Evolutionary conservation across 2,797 vertebrate genomes (phyloP), one percentile per base, ranked within the genome.

Genomic region (Echeneis naucrates): DNA sequence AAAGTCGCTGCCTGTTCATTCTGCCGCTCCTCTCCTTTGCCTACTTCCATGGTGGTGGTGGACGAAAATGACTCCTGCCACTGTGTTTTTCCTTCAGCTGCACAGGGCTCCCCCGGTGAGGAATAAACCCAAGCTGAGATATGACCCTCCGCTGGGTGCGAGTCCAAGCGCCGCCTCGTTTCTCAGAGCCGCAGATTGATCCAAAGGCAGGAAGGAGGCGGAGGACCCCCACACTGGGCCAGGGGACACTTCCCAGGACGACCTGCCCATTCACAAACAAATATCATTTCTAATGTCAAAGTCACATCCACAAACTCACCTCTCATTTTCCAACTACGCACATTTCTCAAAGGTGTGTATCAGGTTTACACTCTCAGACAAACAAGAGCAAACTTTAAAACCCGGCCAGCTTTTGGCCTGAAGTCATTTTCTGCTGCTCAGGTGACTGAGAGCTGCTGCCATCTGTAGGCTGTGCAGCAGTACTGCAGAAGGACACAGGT

Each of bases 121-220:
- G 6, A 40, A 13, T 27, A 5, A 2, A 32, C 9, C 14, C 30
- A 40, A n/a, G 45, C 14, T 8, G 16, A 51, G 57, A 27, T 60
- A 11, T 55, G 70, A 80, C 35, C 52, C 63, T 37, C 47, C n/a
- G 62, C 53, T 66, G 32, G n/a, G n/a, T n/a, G n/a, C n/a, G n/a
- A n/a, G n/a, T n/a, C n/a, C n/a, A n/a, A 54, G 91, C 86, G 14
- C 89, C 91, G 88, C 90, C 91, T 90, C 0, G 56, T 64, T 78
- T 54, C 72, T 37, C 5, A 48, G 38, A 48, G 16, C 50, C 3
- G 55, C 65, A 11, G 68, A 51, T 44, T 70, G 48, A 72, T 59
- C 40, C 17, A 40, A 35, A 10, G 53, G 27, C 44, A 1, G 10
- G 14, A 19, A 21, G 27, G 54, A 60, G 12, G 32, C 47, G 16